phyloP scores from a whole-genome alignment of 2,797 vertebrate genomes.

The Sylvia borin region DNA sequence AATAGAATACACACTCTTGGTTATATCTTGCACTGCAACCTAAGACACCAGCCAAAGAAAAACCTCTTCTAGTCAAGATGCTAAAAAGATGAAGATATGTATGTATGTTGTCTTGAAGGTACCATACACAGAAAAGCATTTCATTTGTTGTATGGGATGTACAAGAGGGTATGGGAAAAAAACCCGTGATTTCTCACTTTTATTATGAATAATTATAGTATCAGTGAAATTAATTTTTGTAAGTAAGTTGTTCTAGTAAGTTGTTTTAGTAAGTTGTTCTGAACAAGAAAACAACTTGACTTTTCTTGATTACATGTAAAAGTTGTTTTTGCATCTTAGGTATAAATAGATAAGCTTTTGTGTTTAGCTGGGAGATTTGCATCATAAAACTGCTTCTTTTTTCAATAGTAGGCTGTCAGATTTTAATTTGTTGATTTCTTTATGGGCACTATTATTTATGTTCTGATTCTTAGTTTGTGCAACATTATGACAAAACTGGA shows the following conservation, averaged over 20 bases:
- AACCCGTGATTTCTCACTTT: not conserved
- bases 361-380: not conserved
- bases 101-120: not conserved
- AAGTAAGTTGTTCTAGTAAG: not conserved
- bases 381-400: not conserved
- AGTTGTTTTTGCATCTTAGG: rapidly evolving
- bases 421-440: not conserved
- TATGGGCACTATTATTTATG: not conserved
- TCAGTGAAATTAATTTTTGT: not conserved
- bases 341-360: not conserved
- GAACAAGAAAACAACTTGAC: not conserved
- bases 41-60: not conserved
- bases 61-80: not conserved
- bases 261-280: not conserved
- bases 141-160: not conserved
- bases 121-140: not conserved
- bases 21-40: not conserved
- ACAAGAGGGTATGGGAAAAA: not conserved
- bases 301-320: not conserved
- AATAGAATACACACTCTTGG: not conserved
- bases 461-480: not conserved
- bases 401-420: not conserved
- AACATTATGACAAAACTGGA: not conserved
- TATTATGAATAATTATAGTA: not conserved
- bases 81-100: not conserved